phyloP scores from a whole-genome alignment of 2,797 vertebrate genomes.

The Notamacropus eugenii region DNA sequence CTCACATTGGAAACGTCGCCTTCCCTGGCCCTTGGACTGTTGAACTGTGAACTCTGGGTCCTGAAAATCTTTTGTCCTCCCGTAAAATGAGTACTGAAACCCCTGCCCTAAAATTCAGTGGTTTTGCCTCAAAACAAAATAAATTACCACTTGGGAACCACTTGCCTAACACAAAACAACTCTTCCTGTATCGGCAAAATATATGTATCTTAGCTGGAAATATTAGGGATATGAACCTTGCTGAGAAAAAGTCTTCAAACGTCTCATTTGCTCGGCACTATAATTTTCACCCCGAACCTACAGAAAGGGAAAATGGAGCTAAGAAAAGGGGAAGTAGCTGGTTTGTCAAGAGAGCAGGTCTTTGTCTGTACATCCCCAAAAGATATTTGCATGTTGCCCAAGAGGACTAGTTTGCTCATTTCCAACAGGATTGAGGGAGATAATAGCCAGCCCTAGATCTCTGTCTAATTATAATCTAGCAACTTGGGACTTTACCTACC shows the following conservation, averaged over 20 bases:
- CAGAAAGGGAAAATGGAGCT: slow-evolving; percentile 33
- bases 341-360: not conserved
- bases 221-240: not conserved
- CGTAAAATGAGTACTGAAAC: not conserved
- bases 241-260: not conserved
- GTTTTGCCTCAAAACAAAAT: slow-evolving; percentile 28
- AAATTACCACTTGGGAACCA: not conserved
- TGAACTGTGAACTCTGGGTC: not conserved
- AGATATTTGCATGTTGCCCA: not conserved
- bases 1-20: not conserved
- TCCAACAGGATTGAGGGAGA: not conserved
- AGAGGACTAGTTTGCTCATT: not conserved
- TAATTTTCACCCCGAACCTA: not conserved
- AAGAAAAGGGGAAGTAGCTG: slow-evolving; percentile 1
- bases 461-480: not conserved
- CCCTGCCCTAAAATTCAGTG: not conserved
- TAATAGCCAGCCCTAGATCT: slow-evolving; percentile 17
- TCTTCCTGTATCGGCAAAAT: not conserved
- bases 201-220: not conserved
- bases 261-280: not conserved
- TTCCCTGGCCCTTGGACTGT: not conserved
- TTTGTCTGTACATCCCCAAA: not conserved
- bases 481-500: not conserved
- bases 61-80: not conserved
- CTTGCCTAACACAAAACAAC: not conserved